Evolutionary conservation across 2,113 vertebrate genomes (phyloP), one percentile per base, ranked within the genome.

Genomic region (Chamaea fasciata): DNA sequence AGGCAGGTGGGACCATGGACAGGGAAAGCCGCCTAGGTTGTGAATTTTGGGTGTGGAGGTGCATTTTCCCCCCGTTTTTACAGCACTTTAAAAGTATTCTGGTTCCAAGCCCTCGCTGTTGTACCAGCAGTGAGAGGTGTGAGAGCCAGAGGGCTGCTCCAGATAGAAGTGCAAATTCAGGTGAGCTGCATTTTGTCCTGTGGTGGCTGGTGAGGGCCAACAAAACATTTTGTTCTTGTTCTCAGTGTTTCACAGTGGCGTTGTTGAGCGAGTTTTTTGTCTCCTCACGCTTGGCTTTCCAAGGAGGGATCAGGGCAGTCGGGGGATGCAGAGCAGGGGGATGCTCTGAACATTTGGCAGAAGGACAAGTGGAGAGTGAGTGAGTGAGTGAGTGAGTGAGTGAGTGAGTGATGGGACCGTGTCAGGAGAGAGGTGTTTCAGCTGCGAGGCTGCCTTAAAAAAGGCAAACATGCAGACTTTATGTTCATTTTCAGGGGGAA

Each of bases 1-100:
- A 77, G 68, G 28, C 79, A 81, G 85, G 26, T 89, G 94, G 68
- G 83, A 81, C 73, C 88, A 35, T 62, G 90, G 94, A 90, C 76
- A 94, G 93, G 44, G 84, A 80, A 74, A 62, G 4, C 50, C 13
- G 9, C 37, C 39, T 4, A 33, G 17, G 20, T 18, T 7, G n/a
- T 27, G 68, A 37, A 33, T 89, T 74, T 70, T 10, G 70, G 12
- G 44, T 7, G 52, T 33, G n/a, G 6, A 10, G 5, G 1, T 11
- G 3, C 7, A 2, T 78, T 63, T 78, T 63, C 39, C 6, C 11
- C 8, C 2, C 0, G 19, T 52, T 87, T 39, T 39, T 20, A 22
- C 3, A 21, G 26, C 10, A 1, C 17, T 80, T 83, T 13, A 15
- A n/a, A 73, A 55, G 23, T 10, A 4, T 7, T 31, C 15, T 4